Evolutionary conservation across 1,140 invertebrate genomes (phyloP).

Genomic region (Reticulitermes speratus): DNA sequence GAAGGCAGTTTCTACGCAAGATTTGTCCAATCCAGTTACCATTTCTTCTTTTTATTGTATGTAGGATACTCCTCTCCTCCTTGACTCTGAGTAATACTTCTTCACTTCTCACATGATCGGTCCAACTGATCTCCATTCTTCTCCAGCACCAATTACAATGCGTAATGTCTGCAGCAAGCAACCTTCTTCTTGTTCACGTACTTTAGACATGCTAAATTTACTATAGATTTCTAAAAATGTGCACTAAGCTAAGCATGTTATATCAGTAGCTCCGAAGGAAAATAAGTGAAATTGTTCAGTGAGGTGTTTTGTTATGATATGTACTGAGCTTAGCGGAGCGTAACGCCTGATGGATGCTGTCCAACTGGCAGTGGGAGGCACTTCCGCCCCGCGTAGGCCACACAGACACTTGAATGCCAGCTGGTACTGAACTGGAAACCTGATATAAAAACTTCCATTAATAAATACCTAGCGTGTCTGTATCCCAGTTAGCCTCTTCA

Average conservation of each 20-base stretch:
- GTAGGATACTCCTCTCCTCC: too few species aligned
- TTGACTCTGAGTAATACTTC: too few species aligned
- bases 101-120: too few species aligned
- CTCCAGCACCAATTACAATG: too few species aligned
- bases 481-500: background rate
- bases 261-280: background rate
- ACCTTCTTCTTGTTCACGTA: too few species aligned
- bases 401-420: background rate
- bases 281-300: background rate
- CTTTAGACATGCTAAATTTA: too few species aligned
- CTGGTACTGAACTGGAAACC: background rate
- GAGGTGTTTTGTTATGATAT: background rate
- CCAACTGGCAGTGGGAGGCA: background rate
- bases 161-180: too few species aligned
- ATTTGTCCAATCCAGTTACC: too few species aligned
- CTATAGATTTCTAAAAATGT: too few species aligned
- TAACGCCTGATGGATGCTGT: background rate
- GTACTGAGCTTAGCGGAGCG: background rate
- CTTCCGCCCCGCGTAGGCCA: background rate
- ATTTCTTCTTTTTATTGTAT: too few species aligned
- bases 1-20: too few species aligned
- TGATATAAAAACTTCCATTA: background rate
- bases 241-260: background rate
- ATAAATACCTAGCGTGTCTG: background rate
- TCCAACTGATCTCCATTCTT: too few species aligned